phyloP scores from a whole-genome alignment of 2,113 vertebrate species.

The Mustela nigripes region DNA sequence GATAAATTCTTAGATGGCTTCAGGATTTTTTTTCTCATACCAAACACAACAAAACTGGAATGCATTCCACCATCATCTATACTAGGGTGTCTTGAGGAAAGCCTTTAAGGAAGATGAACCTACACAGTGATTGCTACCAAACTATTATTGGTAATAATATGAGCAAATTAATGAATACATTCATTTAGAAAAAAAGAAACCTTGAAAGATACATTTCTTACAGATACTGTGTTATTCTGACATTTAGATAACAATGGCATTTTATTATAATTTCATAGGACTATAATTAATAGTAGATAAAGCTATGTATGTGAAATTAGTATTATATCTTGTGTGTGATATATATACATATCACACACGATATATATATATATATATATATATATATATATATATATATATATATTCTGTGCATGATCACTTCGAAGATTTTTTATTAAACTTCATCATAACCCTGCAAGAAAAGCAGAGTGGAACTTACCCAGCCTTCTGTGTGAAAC shows the following conservation, averaged over 20 bases:
- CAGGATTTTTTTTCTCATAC: constrained; percentile 39
- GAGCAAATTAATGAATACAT: not conserved
- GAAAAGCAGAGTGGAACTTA: not conserved
- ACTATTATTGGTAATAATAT: not conserved
- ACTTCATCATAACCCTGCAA: not conserved
- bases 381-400: not conserved
- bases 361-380: too few relatives aligned
- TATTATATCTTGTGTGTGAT: not conserved
- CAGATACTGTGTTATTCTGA: not conserved
- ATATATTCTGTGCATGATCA: not conserved
- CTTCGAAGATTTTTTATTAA: not conserved
- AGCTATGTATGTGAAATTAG: not conserved
- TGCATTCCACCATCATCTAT: not conserved
- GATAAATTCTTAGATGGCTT: not conserved
- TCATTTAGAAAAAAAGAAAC: not conserved
- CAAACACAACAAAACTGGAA: not conserved
- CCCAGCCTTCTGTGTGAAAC: not conserved
- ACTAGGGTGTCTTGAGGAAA: not conserved
- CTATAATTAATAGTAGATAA: constrained; percentile 23
- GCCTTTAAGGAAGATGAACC: not conserved
- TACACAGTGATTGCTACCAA: not conserved
- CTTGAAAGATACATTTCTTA: not conserved
- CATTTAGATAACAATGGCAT: not conserved
- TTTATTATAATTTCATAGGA: not conserved
- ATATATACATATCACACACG: too few relatives aligned